Base-by-base conservation (phyloP, 2,888 invertebrate genomes). In the Pollenia angustigena region DNA sequence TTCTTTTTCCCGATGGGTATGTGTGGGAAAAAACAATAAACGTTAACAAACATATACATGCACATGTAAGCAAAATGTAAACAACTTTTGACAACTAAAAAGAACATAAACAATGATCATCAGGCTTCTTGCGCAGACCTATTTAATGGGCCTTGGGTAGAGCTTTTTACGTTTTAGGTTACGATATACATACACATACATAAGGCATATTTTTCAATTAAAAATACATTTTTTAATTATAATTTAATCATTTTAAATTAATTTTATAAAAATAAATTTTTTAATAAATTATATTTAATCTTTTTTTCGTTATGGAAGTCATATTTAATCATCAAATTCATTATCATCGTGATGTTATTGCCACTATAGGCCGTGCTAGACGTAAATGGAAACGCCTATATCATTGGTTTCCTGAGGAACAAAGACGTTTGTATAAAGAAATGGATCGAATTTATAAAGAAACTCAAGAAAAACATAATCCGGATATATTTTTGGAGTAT, bases 361-460 rank as follows among this genome's bases (percentile, higher is more conserved):
- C 58, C 9, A 76, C 81, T n/a, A 85, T 88, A 18, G 85, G 84
- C 1, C 74, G 52, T 8, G 72, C 84, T 10, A 80, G 88, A 2
- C 88, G 88, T 11, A 87, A 84, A 74, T 89, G 89, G 88, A 83
- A 87, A 46, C 62, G 32, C n/a, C 56, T 78, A 14, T 81, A 83
- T 16, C 1, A 11, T 42, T 89, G 88, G 88, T 85, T 56, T 72
- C 88, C 89, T 1, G 52, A 14, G 0, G 86, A 87, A 64, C 89
- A 89, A 69, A 62, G 82, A 40, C 74, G 76, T 23, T 42, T 85
- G 6, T 83, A 88, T 52, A 76, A 76, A 14, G 71, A 85, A 68
- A 76, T 85, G 82, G 85, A 85, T 68, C 82, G 66, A 8, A 62
- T 87, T 78, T 87, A 87, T 78, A 78, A 85, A 23, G 88, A 89